phyloP scores from a whole-genome alignment of 2,888 invertebrate species.

The Autographa pulchrina region DNA sequence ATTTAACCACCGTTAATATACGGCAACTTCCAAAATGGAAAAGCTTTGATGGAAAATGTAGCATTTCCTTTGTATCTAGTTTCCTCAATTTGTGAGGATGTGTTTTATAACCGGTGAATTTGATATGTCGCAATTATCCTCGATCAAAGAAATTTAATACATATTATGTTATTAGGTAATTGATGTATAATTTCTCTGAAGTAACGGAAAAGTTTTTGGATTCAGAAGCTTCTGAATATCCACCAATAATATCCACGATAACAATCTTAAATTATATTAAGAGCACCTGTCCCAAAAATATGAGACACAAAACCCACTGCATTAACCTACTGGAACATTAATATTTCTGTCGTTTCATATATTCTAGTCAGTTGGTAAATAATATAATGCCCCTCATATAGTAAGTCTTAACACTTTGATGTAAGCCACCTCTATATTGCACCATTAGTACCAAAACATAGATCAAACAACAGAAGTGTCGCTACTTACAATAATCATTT shows the following conservation, averaged over 20 bases:
- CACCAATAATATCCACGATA: background rate
- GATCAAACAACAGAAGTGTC: slow-evolving; percentile 31
- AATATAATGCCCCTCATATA: slow-evolving; percentile 8
- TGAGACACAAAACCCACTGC: background rate
- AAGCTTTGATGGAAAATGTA: slow-evolving; percentile 21
- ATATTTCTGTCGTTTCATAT: slow-evolving; percentile 10
- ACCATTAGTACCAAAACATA: slow-evolving; percentile 29
- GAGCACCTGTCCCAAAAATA: slow-evolving; percentile 8
- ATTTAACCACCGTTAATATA: slow-evolving; percentile 44
- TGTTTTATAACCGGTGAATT: slow-evolving; percentile 13
- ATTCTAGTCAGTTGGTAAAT: slow-evolving; percentile 2
- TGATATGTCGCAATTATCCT: slow-evolving; percentile 20
- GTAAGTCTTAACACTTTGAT: slow-evolving; percentile 23
- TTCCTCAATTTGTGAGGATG: slow-evolving; percentile 35
- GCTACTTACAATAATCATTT: slow-evolving; percentile 40
- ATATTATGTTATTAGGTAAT: background rate
- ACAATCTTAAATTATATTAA: background rate
- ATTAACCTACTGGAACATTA: background rate
- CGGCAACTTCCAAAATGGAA: slow-evolving; percentile 18
- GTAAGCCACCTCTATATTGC: background rate
- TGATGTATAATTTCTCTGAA: background rate
- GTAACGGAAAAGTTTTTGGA: slow-evolving; percentile 1
- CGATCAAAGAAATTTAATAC: slow-evolving; percentile 25
- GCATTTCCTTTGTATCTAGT: slow-evolving; percentile 18
- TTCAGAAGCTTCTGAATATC: background rate